These are phyloP conservation scores for Dorcus parallelipipedus DNA, from an alignment of 2,888 invertebrate genomes.

Conservation along the genomic window DNA sequence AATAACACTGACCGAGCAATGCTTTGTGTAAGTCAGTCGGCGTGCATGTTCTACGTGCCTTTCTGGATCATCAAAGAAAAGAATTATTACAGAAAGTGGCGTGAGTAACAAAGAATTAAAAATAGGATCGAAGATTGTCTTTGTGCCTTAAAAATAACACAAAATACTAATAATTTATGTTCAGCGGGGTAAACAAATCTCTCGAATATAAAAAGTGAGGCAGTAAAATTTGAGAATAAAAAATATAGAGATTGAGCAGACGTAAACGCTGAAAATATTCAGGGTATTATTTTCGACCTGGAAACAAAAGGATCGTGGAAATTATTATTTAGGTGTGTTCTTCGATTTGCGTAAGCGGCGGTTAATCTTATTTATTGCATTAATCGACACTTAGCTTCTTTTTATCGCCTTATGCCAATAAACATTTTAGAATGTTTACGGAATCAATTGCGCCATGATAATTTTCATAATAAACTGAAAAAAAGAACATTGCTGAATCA, in stretches of 20 bases:
- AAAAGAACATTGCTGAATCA: no score
- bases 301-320: no score
- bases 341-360: no score
- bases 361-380: no score
- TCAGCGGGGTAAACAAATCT: constrained; percentile 10
- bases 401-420: no score
- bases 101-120: neutral
- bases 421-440: no score
- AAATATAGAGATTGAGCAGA: constrained; percentile 19
- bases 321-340: no score
- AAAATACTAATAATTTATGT: constrained; percentile 12
- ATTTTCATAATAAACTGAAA: no score
- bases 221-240: constrained; percentile 17
- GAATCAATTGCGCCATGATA: no score
- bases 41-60: neutral
- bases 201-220: constrained; percentile 4
- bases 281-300: neutral
- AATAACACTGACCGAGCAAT: no score
- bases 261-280: constrained; percentile 11
- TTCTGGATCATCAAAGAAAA: neutral
- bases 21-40: no score
- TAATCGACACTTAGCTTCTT: no score
- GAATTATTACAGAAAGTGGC: constrained; percentile 1
- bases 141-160: constrained; percentile 16
- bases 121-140: constrained; percentile 5